Evolutionary conservation across 2,113 vertebrate species (phyloP).

Genomic region (Uria aalge): DNA sequence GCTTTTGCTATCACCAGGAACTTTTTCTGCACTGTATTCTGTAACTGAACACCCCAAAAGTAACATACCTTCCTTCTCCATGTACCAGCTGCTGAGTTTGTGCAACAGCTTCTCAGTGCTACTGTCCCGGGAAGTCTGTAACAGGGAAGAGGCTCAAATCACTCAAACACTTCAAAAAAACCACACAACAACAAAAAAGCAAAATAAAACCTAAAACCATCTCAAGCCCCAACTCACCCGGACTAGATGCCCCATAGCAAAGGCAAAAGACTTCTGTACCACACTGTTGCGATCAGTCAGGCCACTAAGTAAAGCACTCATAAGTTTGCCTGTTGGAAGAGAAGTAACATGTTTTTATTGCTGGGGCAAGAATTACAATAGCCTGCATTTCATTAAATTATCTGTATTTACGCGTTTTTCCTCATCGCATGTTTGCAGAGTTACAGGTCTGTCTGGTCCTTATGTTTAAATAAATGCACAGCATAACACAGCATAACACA

Average conservation of each 20-base stretch:
- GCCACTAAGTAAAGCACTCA: conserved; percentile 90
- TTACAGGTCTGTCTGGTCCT: background rate
- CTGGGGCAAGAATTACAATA: background rate
- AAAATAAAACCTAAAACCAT: background rate
- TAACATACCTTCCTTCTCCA: conserved; percentile 93
- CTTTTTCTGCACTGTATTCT: background rate
- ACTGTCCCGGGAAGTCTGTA: conserved; percentile 89
- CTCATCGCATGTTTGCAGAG: fast-evolving
- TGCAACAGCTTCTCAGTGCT: conserved; percentile 93
- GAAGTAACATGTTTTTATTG: background rate
- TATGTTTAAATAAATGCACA: background rate
- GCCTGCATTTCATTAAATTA: background rate
- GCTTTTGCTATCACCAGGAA: background rate
- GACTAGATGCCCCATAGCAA: conserved; percentile 93
- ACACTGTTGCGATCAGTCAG: conserved; percentile 90
- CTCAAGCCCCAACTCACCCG: conserved; percentile 78
- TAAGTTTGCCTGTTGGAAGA: conserved; percentile 88
- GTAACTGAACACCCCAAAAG: background rate
- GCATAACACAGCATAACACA: background rate
- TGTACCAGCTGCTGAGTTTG: conserved; percentile 92
- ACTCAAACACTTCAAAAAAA: background rate
- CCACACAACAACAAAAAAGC: background rate
- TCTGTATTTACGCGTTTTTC: background rate
- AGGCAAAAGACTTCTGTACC: conserved; percentile 92
- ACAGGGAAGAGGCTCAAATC: background rate